A percentile compares a stretch with the other conserved stretches of the same genome.
These are phyloP conservation scores for Gallinago jamesoni DNA, from an alignment of 2,113 vertebrate species.

Conservation along the genomic window DNA sequence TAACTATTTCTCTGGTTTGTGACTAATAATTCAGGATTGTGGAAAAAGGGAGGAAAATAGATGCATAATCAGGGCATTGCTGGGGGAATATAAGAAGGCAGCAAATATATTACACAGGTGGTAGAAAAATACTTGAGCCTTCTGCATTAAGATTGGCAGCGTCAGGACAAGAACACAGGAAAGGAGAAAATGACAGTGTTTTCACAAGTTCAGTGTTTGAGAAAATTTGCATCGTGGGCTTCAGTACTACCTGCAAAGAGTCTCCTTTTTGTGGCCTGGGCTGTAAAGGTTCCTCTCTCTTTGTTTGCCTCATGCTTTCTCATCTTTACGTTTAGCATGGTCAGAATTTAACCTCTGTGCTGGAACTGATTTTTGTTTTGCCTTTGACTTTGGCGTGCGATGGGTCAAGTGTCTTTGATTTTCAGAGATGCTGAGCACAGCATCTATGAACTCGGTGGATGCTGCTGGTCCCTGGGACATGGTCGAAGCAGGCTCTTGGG, in stretches of 20 bases:
- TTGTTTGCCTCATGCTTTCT: not conserved
- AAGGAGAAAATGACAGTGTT: not conserved
- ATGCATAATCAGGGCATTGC: not conserved
- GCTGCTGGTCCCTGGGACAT: not conserved
- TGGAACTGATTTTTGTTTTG: not conserved
- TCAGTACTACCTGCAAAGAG: not conserved
- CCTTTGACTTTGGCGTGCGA: not conserved
- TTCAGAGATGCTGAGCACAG: not conserved
- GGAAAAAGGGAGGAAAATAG: not conserved
- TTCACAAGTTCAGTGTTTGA: not conserved
- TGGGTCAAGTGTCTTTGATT: not conserved
- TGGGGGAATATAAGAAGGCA: not conserved
- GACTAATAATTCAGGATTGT: not conserved
- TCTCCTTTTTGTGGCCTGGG: not conserved
- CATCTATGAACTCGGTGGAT: not conserved
- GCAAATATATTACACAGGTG: not conserved
- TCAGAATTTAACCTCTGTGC: not conserved
- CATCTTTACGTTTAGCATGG: not conserved
- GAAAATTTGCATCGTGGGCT: not conserved
- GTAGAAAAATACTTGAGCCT: not conserved
- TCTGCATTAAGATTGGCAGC: not conserved
- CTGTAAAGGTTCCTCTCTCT: not conserved
- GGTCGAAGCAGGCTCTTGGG: not conserved
- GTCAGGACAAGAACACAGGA: not conserved
- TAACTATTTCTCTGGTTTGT: not conserved